Base-by-base conservation (phyloP, 2,888 invertebrate species). In the Melinaea marsaeus region DNA sequence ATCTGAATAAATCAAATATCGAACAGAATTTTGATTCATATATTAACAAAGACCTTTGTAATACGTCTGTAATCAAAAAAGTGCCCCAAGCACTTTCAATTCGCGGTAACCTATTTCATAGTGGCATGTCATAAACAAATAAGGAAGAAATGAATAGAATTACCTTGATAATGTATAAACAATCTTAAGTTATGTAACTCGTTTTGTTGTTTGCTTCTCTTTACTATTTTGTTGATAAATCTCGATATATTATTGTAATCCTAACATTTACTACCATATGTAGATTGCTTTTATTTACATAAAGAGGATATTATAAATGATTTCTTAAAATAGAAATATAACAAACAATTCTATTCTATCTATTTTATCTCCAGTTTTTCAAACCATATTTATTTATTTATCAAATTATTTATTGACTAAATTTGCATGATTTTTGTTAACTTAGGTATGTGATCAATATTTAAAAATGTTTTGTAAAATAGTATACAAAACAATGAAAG, bases 61-160 rank as follows among this genome's bases (percentile, higher is more conserved):
- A 42, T 42, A 6, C 42, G 3, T 42, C 42, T 9, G 42, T 51
- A 32, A 51, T 51, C 51, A 51, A 51, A 51, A n/a, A 42, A 2
- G 9, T 9, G 51, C 32, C 32, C 9, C 4, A 9, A 7, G 51
- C 22, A 32, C 32, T 51, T 51, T 51, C 32, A 22, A 51, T 32
- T 51, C 51, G 51, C 32, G 32, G 51, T 51, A 51, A 51, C 51
- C 51, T 51, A 51, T 51, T 51, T 51, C 51, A 51, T 51, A 51
- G 51, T 51, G 32, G 51, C 51, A 51, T 51, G 51, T 51, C 51
- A 51, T 32, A 51, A 32, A 51, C 51, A 51, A 51, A 51, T 51
- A 51, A 51, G 51, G 51, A 32, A 51, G 51, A 11, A 51, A 32
- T 32, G 22, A 32, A 51, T 5, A 22, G 51, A 51, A 7, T 51